Conservation (phyloP, 2,888 invertebrate species). For the Metopia argyrocephala region DNA sequence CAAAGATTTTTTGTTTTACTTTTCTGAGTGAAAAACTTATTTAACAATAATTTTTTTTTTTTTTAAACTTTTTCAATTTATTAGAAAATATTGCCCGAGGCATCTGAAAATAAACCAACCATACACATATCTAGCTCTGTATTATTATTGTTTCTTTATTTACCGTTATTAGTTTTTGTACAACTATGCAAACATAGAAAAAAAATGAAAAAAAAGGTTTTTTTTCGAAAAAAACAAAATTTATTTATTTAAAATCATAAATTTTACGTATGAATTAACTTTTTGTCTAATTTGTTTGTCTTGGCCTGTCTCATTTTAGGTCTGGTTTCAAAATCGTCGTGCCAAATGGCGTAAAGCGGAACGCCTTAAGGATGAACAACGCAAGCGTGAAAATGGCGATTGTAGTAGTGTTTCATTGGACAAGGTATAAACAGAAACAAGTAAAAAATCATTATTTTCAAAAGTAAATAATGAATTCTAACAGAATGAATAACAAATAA, state of each 20-base stretch:
- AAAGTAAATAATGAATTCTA: too few species aligned
- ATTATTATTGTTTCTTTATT: neutral
- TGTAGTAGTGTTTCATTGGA: slow-evolving; percentile 81
- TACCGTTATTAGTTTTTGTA: neutral
- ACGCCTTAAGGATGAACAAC: slow-evolving; percentile 92
- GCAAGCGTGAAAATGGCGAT: slow-evolving; percentile 88
- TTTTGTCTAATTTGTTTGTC: slow-evolving; percentile 23
- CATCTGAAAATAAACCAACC: slow-evolving; percentile 27
- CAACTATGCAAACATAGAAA: slow-evolving; percentile 5
- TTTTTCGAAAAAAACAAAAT: slow-evolving; percentile 27
- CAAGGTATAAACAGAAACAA: slow-evolving; percentile 76
- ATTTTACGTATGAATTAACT: neutral
- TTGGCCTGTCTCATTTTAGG: slow-evolving; percentile 80
- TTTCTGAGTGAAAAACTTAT: slow-evolving; percentile 44
- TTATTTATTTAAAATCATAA: slow-evolving; percentile 1
- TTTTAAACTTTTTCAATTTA: slow-evolving; percentile 61
- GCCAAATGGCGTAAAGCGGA: slow-evolving; percentile 97
- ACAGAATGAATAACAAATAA: too few species aligned
- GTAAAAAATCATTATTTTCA: too few species aligned
- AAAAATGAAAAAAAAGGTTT: slow-evolving; percentile 5
- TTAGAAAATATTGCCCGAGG: slow-evolving; percentile 42
- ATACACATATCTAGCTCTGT: slow-evolving; percentile 16
- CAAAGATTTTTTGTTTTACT: neutral
- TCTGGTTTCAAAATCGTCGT: slow-evolving; percentile 95
- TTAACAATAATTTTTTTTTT: slow-evolving; percentile 49